Evolutionary conservation across 2,797 vertebrate genomes (phyloP).

Genomic region (Crenuchus spilurus): DNA sequence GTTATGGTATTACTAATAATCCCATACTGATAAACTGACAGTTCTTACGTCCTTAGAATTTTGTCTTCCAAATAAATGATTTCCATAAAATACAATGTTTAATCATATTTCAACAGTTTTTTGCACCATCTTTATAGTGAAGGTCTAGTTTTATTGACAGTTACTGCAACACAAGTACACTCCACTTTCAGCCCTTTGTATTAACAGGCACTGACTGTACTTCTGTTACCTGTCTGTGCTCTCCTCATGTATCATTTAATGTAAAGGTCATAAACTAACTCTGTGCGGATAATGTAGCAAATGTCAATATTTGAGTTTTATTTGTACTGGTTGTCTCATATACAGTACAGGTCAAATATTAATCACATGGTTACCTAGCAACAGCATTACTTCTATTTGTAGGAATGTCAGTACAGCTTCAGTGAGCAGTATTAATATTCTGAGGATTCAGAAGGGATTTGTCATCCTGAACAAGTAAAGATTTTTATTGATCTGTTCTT

Average conservation of each 20-base stretch:
- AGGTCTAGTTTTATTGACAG: not conserved
- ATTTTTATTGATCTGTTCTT: slow-evolving; percentile 8
- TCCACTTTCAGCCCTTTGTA: not conserved
- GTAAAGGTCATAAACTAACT: not conserved
- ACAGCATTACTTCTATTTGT: not conserved
- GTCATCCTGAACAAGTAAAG: not conserved
- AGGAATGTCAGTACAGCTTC: not conserved
- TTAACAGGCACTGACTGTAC: not conserved
- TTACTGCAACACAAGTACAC: not conserved
- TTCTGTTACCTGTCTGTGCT: not conserved
- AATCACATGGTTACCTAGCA: slow-evolving; percentile 28
- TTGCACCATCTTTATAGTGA: not conserved
- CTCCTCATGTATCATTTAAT: not conserved
- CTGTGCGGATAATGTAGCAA: slow-evolving; percentile 1
- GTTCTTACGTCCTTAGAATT: too few species aligned
- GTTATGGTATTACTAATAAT: too few species aligned
- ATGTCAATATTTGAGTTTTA: slow-evolving; percentile 33
- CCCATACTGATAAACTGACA: too few species aligned
- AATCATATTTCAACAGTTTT: too few species aligned
- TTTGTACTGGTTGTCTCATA: slow-evolving; percentile 17
- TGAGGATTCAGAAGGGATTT: not conserved
- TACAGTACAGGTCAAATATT: slow-evolving; percentile 8
- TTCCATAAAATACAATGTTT: too few species aligned
- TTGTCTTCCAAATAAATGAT: too few species aligned
- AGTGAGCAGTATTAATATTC: not conserved